A percentile compares a stretch with the other conserved stretches of the same genome.
phyloP scores from a whole-genome alignment of 2,797 vertebrate species.

The Pempheris klunzingeri region DNA sequence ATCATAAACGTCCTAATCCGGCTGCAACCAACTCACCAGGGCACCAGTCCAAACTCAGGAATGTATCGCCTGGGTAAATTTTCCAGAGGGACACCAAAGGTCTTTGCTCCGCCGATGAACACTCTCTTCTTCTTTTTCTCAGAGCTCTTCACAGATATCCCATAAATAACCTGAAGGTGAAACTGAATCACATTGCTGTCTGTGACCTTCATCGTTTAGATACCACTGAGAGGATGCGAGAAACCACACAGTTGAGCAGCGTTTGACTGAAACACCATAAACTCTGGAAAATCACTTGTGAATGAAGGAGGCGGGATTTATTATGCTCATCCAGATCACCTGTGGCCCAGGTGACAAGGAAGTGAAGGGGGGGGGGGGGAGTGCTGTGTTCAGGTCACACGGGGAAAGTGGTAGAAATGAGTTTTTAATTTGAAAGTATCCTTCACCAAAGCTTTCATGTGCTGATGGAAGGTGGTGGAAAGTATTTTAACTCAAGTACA shows the following conservation, averaged over 20 bases:
- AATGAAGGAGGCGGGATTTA: conserved; percentile 1
- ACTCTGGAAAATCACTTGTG: neutral
- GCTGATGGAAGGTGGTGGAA: too few species aligned
- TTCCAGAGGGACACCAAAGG: conserved; percentile 89
- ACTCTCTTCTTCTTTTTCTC: conserved; percentile 63
- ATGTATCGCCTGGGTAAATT: conserved; percentile 82
- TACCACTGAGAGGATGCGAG: fast-evolving
- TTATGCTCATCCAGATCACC: conserved; percentile 71
- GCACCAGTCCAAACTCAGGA: conserved; percentile 89
- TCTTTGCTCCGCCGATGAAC: conserved; percentile 76
- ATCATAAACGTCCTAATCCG: neutral
- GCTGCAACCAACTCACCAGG: conserved; percentile 84
- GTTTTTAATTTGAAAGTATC: neutral
- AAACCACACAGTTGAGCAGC: neutral
- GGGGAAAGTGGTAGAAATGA: conserved; percentile 16
- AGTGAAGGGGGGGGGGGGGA: neutral
- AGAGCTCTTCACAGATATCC: conserved; percentile 84
- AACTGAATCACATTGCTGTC: conserved; percentile 75
- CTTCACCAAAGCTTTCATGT: neutral
- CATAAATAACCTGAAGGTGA: conserved; percentile 85
- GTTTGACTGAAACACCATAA: neutral
- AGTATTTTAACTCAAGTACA: too few species aligned
- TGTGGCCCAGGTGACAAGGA: conserved; percentile 49
- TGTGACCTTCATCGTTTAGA: conserved; percentile 63
- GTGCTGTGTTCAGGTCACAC: conserved; percentile 61